Percentiles rank a stretch among this genome's conserved stretches.
These are phyloP conservation scores for Erythrocercus mccallii DNA, from an alignment of 2,113 vertebrate species.

Conservation along the genomic window DNA sequence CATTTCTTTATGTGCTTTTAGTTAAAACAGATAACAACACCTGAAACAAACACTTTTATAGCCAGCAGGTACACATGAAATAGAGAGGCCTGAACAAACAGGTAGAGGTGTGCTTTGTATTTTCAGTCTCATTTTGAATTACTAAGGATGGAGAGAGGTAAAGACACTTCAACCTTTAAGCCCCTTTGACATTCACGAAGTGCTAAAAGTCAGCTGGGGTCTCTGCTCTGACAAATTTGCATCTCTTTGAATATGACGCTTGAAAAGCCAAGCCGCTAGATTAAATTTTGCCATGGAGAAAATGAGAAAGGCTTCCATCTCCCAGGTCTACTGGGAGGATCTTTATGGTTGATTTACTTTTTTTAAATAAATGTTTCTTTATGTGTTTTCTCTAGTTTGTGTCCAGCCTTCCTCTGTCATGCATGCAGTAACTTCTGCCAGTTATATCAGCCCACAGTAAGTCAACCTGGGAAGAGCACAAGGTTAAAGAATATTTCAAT, in stretches of 20 bases:
- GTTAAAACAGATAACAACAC: conserved; percentile 50
- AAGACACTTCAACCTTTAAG: conserved; percentile 80
- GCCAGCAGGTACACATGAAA: conserved; percentile 55
- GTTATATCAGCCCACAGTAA: conserved; percentile 66
- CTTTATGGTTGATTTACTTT: conserved; percentile 86
- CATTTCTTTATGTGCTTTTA: conserved; percentile 39
- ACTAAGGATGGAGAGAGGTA: conserved; percentile 64
- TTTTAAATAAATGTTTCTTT: conserved; percentile 84
- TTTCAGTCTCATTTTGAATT: conserved; percentile 64
- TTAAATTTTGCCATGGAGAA: conserved; percentile 89
- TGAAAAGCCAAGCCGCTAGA: conserved; percentile 83
- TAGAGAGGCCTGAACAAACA: conserved; percentile 38
- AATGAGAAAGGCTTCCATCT: conserved; percentile 83
- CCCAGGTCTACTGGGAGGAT: conserved; percentile 82
- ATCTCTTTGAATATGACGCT: conserved; percentile 87
- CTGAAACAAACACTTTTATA: conserved; percentile 49
- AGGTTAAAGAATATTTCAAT: conserved; percentile 80
- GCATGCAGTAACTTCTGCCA: conserved; percentile 68
- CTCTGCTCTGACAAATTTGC: conserved; percentile 83
- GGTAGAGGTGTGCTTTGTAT: conserved; percentile 38
- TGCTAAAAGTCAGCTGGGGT: conserved; percentile 86
- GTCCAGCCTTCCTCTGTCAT: conserved; percentile 70
- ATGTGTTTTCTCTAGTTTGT: conserved; percentile 76
- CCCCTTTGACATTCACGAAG: conserved; percentile 88
- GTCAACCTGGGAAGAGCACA: conserved; percentile 65